These are phyloP conservation scores for Philantomba maxwellii DNA, from an alignment of 2,113 vertebrate species.

Conservation along the genomic window DNA sequence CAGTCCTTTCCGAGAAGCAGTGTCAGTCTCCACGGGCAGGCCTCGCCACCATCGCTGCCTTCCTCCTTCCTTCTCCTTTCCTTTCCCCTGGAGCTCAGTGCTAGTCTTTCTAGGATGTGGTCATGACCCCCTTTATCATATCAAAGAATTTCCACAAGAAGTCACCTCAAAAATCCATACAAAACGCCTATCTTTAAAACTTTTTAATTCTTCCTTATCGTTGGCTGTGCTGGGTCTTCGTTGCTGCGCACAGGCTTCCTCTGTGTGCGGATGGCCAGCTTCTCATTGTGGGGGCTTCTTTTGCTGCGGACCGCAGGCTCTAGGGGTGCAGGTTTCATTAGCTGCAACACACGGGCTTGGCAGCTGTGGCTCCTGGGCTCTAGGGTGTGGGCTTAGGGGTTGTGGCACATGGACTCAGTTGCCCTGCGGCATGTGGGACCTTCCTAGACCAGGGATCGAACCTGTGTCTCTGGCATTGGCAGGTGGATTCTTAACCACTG, in stretches of 20 bases:
- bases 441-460: background rate
- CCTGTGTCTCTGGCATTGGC: background rate
- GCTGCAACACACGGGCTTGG: background rate
- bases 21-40: background rate
- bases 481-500: background rate
- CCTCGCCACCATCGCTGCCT: background rate
- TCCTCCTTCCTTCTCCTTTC: background rate
- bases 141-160: background rate
- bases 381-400: background rate
- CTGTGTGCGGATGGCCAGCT: fast-evolving
- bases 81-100: background rate
- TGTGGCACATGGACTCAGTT: background rate
- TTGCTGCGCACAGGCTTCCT: background rate
- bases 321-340: background rate
- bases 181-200: background rate
- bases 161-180: background rate
- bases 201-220: background rate
- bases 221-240: background rate
- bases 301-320: background rate
- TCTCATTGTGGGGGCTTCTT: background rate
- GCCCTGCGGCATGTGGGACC: background rate
- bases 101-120: background rate
- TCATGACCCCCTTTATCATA: background rate
- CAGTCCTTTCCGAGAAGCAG: background rate
- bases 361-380: background rate